These are phyloP conservation scores for Cygnus olor DNA, from an alignment of 2,797 vertebrate genomes.

Conservation along the genomic window DNA sequence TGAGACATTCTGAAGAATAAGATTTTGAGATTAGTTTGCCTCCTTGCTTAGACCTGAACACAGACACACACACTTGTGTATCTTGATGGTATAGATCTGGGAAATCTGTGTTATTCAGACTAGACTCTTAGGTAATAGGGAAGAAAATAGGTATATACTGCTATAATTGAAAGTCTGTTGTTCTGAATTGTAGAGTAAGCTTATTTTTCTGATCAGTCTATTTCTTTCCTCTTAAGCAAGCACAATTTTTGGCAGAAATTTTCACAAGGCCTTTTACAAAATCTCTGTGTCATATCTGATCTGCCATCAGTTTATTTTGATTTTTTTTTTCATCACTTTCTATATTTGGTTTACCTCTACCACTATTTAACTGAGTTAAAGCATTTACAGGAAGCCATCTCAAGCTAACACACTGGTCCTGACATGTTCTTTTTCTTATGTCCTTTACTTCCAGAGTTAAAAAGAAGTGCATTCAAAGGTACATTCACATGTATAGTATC, in stretches of 20 bases:
- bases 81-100: background rate
- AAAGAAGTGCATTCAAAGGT: background rate
- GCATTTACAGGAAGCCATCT: background rate
- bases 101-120: background rate
- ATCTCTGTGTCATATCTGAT: background rate
- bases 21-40: background rate
- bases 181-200: background rate
- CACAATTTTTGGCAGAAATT: conserved; percentile 8
- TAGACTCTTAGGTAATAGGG: background rate
- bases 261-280: background rate
- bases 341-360: background rate
- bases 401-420: background rate
- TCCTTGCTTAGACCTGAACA: background rate
- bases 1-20: background rate
- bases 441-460: background rate
- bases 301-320: background rate
- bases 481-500: background rate
- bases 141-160: background rate
- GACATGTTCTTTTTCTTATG: background rate
- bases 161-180: background rate
- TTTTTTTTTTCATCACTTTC: background rate
- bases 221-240: background rate
- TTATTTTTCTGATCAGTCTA: background rate
- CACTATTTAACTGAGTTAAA: background rate
- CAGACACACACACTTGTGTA: background rate